phyloP scores from a whole-genome alignment of 2,113 vertebrate species.

The Glaucomys volans region DNA sequence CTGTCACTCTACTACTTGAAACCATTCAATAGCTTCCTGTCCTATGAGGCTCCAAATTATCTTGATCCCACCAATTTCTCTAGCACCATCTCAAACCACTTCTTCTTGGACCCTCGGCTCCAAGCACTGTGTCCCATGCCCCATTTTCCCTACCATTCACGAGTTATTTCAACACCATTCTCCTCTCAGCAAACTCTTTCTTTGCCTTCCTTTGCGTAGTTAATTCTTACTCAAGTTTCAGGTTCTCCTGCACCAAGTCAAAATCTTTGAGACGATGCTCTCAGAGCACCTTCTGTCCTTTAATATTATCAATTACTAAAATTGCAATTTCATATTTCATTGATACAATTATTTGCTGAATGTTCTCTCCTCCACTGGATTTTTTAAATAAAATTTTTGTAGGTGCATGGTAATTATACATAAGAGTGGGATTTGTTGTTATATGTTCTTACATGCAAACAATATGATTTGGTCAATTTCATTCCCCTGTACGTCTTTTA shows the following conservation, averaged over 20 bases:
- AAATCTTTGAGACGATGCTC: neutral
- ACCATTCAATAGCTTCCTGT: neutral
- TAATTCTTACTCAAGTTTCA: conserved; percentile 1
- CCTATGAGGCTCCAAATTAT: neutral
- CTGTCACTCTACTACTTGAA: neutral
- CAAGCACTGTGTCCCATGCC: neutral
- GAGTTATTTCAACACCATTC: neutral
- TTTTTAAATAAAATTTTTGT: too few relatives aligned
- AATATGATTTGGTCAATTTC: too few relatives aligned
- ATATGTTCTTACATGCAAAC: too few relatives aligned
- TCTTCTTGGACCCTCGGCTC: neutral
- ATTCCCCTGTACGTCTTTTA: too few relatives aligned
- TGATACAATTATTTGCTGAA: neutral
- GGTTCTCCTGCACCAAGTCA: neutral
- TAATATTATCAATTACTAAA: neutral
- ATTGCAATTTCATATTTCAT: neutral
- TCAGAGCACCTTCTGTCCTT: neutral
- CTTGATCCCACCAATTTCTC: neutral
- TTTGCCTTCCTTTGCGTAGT: neutral
- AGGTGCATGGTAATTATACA: too few relatives aligned
- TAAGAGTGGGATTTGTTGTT: too few relatives aligned
- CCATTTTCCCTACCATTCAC: neutral
- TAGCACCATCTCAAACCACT: neutral
- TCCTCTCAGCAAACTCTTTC: neutral
- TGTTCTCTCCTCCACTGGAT: neutral